A percentile compares a stretch with the other conserved stretches of the same genome.
Conservation (phyloP, 2,888 invertebrate species). For the Melolontha melolontha region DNA sequence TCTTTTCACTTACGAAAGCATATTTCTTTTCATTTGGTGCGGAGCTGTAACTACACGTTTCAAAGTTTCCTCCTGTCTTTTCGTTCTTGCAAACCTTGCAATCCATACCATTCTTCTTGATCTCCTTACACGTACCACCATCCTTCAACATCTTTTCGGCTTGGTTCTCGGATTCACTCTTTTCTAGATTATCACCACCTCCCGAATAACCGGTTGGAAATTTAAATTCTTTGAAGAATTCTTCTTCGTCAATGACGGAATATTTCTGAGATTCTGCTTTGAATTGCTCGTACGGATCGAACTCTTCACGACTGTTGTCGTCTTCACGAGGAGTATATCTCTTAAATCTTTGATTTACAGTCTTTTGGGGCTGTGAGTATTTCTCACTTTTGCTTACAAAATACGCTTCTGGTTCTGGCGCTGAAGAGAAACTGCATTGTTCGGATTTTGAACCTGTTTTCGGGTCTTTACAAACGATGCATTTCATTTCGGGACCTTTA, state of each 20-base stretch:
- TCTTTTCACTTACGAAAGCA: slow-evolving; percentile 75
- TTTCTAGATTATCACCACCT: slow-evolving; percentile 70
- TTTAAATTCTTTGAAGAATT: slow-evolving; percentile 61
- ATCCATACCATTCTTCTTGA: slow-evolving; percentile 74
- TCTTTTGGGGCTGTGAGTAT: slow-evolving; percentile 56
- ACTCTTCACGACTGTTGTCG: slow-evolving; percentile 59
- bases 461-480: slow-evolving; percentile 69
- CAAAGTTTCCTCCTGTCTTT: slow-evolving; percentile 80
- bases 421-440: slow-evolving; percentile 70
- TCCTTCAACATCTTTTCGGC: slow-evolving; percentile 71
- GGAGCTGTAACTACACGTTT: slow-evolving; percentile 83
- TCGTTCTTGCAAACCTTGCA: slow-evolving; percentile 82
- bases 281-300: slow-evolving; percentile 69
- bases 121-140: slow-evolving; percentile 74
- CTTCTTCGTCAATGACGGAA: slow-evolving; percentile 67
- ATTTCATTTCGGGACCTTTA: slow-evolving; percentile 64
- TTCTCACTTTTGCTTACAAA: slow-evolving; percentile 60
- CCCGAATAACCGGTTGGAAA: slow-evolving; percentile 69
- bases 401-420: slow-evolving; percentile 64
- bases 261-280: slow-evolving; percentile 63
- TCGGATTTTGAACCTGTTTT: slow-evolving; percentile 70
- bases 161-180: slow-evolving; percentile 73
- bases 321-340: slow-evolving; percentile 51
- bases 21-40: slow-evolving; percentile 79
- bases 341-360: slow-evolving; percentile 61